Evolutionary conservation across 2,888 invertebrate species (phyloP), one percentile per base, ranked within the genome.

Genomic region (Dyspetes luteomarginatus): DNA sequence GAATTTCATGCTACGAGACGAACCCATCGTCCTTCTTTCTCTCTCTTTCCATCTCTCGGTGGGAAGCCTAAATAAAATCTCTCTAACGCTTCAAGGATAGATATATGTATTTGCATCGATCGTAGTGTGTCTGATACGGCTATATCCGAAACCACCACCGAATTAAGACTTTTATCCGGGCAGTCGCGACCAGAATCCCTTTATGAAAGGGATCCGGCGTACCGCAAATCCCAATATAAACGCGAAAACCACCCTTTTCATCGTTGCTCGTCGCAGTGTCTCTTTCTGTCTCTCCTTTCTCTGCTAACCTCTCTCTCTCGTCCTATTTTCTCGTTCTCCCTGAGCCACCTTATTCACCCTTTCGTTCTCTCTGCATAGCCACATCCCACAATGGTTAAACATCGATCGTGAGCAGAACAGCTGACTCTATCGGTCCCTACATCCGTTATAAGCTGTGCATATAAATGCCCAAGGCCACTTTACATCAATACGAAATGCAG

Each of bases 111-210:
- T 17, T 19, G 24, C 64, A 73, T 64, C 55, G 64, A 73, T 64
- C 64, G 52, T 24, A 4, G 68, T 17, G 24, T 24, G 55, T 64
- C 73, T 64, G 73, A 73, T 64, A 43, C 55, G 22, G 30, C 22
- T 65, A 55, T 64, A 48, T 72, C 26, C 72, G 60, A 67, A 62
- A 65, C 56, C 68, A 50, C 64, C 60, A 41, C 24, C 72, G 72
- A 77, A 81, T 81, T 77, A 81, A 81, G 81, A 81, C 81, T 81
- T 81, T 81, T 81, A 81, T 81, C 81, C 81, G 68, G 48, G 73
- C 68, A 73, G 72, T 73, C 81, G 81, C 77, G 77, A 81, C 73
- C 73, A 64, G 77, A 81, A 81, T 81, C 73, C 73, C 77, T 73
- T 77, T 69, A 69, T 73, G 81, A 81, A 73, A 73, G 81, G 81